A percentile compares a stretch with the other conserved stretches of the same genome.
These are phyloP conservation scores for Octodon degus DNA, from an alignment of 2,113 vertebrate genomes.

Conservation along the genomic window DNA sequence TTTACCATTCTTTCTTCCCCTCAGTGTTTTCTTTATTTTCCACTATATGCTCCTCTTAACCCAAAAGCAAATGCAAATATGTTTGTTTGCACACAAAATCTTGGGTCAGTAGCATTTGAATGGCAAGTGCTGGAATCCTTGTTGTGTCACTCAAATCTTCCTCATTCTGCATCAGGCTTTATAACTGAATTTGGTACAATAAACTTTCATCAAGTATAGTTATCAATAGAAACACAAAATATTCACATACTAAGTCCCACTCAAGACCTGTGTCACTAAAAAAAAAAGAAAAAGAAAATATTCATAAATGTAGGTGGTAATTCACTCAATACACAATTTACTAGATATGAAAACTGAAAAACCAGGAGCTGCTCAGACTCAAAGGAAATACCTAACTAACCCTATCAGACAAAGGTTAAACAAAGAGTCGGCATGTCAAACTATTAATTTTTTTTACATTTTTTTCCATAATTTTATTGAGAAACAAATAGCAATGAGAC, in stretches of 20 bases:
- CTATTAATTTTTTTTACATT: background rate
- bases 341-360: background rate
- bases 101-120: background rate
- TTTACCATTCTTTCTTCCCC: background rate
- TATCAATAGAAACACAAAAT: slow-evolving; percentile 10
- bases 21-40: background rate
- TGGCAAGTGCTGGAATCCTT: background rate
- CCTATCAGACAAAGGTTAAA: background rate
- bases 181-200: background rate
- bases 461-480: too few relatives aligned
- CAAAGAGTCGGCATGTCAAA: background rate
- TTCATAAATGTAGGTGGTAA: background rate
- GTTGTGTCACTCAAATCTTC: background rate
- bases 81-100: background rate
- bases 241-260: background rate
- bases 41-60: background rate
- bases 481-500: too few relatives aligned
- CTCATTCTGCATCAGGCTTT: background rate
- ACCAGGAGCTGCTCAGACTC: background rate
- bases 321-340: background rate
- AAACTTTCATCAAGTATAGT: background rate
- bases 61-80: background rate
- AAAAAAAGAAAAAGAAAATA: background rate
- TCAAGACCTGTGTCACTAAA: background rate
- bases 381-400: background rate